These are phyloP conservation scores for Salvelinus sp. DNA, from an alignment of 2,113 vertebrate genomes.

Conservation along the genomic window DNA sequence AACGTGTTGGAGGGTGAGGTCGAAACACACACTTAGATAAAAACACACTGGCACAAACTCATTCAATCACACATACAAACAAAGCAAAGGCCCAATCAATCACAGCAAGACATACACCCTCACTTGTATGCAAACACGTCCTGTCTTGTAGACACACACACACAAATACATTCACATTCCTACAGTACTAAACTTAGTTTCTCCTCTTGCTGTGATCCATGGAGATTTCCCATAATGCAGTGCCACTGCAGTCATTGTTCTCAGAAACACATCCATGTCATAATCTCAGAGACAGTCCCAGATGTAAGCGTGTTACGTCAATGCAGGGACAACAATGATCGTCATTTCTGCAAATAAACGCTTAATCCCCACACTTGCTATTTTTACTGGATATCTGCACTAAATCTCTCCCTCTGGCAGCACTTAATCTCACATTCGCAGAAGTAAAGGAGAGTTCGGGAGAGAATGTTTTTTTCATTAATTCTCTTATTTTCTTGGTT, in stretches of 20 bases:
- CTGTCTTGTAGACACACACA: neutral
- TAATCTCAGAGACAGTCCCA: conserved; percentile 41
- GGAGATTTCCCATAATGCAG: neutral
- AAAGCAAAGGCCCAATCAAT: conserved; percentile 40
- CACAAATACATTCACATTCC: neutral
- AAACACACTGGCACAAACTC: conserved; percentile 39
- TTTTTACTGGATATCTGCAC: conserved; percentile 45
- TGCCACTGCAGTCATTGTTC: conserved; percentile 19
- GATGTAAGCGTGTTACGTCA: conserved; percentile 44
- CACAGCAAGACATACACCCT: conserved; percentile 17
- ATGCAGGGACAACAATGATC: conserved; percentile 17
- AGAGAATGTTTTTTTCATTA: neutral
- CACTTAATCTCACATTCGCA: conserved; percentile 59
- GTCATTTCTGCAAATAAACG: conserved; percentile 41
- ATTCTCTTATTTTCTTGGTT: neutral
- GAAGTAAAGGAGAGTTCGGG: conserved; percentile 35
- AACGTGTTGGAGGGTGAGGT: conserved; percentile 21
- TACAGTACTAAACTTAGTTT: neutral
- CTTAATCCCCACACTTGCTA: conserved; percentile 53
- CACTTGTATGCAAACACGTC: conserved; percentile 26
- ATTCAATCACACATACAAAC: conserved; percentile 34
- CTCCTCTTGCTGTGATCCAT: neutral
- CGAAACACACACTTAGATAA: conserved; percentile 27
- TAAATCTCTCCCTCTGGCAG: conserved; percentile 46
- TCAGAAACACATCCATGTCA: conserved; percentile 28